Base-by-base conservation (phyloP, 2,888 invertebrate species). In the Leptothorax acervorum region DNA sequence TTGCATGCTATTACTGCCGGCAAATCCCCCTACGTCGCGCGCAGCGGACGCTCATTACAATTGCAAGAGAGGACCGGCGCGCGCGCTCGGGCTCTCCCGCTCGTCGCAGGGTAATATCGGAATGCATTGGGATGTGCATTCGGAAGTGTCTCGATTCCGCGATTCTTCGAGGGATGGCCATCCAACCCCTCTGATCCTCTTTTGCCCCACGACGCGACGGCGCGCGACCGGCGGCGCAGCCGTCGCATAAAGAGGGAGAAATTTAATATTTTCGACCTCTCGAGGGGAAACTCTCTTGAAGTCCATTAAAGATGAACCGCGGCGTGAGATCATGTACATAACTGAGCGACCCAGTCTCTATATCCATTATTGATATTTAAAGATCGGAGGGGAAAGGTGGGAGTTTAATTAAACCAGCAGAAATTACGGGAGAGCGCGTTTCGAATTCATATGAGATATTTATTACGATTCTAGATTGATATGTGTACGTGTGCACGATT, bases 1-100 rank as follows among this genome's bases (percentile, higher is more conserved):
- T 84, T 85, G 83, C 89, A 88, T 90, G 75, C 74, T 82, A 87
- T 87, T 88, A 86, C 42, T 63, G 70, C 62, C 39, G 78, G 85
- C 71, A 79, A 79, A 82, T 35, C 65, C 57, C 57, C 35, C 81
- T 45, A 39, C 63, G 51, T 83, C 83, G 78, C 68, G 78, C 68
- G 23, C 83, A 78, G 76, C 83, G 78, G 79, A 83, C 83, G 66
- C 78, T 83, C 83, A 78, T 78, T 70, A 78, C 83, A 82, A 82
- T 83, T 79, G 83, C 83, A 68, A 78, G 68, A 60, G 83, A 60
- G 76, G 45, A 12, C n/a, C 45, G 45, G 31, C 0, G 48, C 48
- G 48, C n/a, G 45, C 70, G 35, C 35, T 51, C 48, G n/a, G n/a
- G n/a, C 28, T 15, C 74, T 48, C 45, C 12, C 48, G 55, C 60